These are phyloP conservation scores for Lasaia peninsularis DNA, from an alignment of 1,140 invertebrate species.

Conservation along the genomic window DNA sequence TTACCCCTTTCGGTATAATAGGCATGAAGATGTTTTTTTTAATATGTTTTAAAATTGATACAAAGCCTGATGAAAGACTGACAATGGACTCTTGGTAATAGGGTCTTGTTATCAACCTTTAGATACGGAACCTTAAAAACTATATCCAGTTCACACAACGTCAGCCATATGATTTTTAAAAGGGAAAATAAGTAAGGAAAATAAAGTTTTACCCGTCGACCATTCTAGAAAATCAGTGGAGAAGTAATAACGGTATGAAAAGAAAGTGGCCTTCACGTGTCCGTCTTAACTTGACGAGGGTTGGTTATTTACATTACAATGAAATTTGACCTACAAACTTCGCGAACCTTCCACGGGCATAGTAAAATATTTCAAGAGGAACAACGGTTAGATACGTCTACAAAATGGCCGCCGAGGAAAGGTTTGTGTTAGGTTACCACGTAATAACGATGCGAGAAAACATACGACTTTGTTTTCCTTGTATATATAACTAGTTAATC, in stretches of 20 bases:
- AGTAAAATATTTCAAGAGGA: constrained; percentile 7
- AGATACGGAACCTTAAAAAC: too few species aligned
- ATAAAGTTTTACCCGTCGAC: neutral
- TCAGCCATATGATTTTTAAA: neutral
- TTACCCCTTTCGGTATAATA: too few species aligned
- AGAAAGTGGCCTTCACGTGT: constrained; percentile 23
- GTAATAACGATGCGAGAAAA: too few species aligned
- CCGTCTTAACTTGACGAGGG: constrained; percentile 40
- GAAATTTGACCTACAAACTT: constrained; percentile 13
- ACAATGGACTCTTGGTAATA: too few species aligned
- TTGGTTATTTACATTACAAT: constrained; percentile 37
- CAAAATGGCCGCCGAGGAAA: neutral
- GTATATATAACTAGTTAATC: too few species aligned
- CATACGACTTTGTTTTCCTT: neutral
- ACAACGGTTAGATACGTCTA: neutral
- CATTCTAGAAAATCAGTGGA: constrained; percentile 10
- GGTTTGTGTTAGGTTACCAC: neutral
- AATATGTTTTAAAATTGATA: too few species aligned
- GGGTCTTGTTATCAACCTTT: too few species aligned
- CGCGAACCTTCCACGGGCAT: constrained; percentile 3
- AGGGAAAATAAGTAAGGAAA: neutral
- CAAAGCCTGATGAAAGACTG: too few species aligned
- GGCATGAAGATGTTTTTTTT: too few species aligned
- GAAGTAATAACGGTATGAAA: constrained; percentile 18
- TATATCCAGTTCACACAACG: too few species aligned